Base-by-base conservation (phyloP, 2,113 vertebrate genomes). In the Nematolebias whitei region DNA sequence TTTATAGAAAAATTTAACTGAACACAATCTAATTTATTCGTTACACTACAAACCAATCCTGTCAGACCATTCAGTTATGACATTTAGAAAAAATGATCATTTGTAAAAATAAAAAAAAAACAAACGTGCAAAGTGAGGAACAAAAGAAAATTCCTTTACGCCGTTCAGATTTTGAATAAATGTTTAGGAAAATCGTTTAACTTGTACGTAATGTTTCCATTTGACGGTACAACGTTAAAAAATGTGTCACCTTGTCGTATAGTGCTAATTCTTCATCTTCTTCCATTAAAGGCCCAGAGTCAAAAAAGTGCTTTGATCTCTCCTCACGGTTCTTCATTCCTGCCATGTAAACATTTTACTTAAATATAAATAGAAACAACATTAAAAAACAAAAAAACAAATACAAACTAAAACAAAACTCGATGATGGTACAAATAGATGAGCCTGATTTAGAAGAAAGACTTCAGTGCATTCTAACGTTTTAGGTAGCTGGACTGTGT, bases 271-370 rank as follows among this genome's bases (percentile, higher is more conserved):
- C 96, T 50, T 96, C 96, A 47, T 96, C 96, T 54, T 98, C 96
- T 71, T 98, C 96, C 96, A 97, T 94, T 14, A 98, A 92, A 0
- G 96, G 96, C 16, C 95, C 97, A 1, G 96, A 95, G 76, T 95
- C 96, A 23, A 99, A 99, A 89, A 99, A 99, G 89, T 97, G 96
- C 88, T 98, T 96, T 8, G 97, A 95, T 77, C 98, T 89, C 88
- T 99, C 98, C 89, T 99, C 98, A 56, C 96, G 95, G 76, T 96
- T 98, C 89, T 97, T 99, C 95, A 99, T 96, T 68, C 97, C 97
- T 99, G 69, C 14, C 74, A 60, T 38, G 63, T 57, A 84, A 69
- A 26, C 14, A 38, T 12, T 54, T 35, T 0, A 16, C 12, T 2
- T 38, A n/a, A 9, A 18, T 11, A 15, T 2, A 14, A 16, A 43